phyloP scores from a whole-genome alignment of 2,113 vertebrate genomes.

The Leucosticte australis region DNA sequence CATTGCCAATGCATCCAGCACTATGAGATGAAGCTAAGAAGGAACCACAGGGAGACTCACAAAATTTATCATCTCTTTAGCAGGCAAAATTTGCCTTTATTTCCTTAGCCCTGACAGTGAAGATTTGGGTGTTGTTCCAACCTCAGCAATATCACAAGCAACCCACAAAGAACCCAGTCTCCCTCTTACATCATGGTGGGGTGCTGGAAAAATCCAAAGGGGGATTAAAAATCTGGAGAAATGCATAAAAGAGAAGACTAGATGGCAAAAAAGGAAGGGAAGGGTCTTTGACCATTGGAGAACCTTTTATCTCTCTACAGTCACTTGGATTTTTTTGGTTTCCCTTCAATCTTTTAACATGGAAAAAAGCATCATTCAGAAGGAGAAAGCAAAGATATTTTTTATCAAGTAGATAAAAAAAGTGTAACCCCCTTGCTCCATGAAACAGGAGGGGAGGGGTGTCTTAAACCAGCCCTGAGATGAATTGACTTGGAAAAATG shows the following conservation, averaged over 20 bases:
- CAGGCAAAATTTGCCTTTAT: not conserved
- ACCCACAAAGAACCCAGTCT: not conserved
- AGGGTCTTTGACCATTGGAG: accelerated
- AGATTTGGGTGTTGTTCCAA: not conserved
- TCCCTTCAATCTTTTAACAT: not conserved
- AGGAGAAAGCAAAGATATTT: not conserved
- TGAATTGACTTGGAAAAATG: not conserved
- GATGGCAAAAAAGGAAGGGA: not conserved
- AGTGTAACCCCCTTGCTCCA: not conserved
- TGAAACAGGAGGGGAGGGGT: not conserved
- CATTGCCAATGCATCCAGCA: not conserved
- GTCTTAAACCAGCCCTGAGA: not conserved
- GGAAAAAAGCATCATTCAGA: not conserved
- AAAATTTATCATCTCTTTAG: not conserved
- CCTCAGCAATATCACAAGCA: not conserved
- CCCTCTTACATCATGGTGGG: not conserved
- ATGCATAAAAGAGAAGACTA: not conserved
- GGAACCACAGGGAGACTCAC: not conserved
- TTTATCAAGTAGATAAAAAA: not conserved
- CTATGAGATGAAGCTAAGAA: not conserved
- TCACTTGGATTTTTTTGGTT: not conserved
- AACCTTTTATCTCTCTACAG: not conserved
- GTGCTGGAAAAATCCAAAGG: not conserved
- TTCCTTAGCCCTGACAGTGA: not conserved
- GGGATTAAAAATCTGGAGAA: not conserved